A percentile compares a stretch with the other conserved stretches of the same genome.
Evolutionary conservation across 2,113 vertebrate genomes (phyloP).

Genomic region (Salvelinus sp.): DNA sequence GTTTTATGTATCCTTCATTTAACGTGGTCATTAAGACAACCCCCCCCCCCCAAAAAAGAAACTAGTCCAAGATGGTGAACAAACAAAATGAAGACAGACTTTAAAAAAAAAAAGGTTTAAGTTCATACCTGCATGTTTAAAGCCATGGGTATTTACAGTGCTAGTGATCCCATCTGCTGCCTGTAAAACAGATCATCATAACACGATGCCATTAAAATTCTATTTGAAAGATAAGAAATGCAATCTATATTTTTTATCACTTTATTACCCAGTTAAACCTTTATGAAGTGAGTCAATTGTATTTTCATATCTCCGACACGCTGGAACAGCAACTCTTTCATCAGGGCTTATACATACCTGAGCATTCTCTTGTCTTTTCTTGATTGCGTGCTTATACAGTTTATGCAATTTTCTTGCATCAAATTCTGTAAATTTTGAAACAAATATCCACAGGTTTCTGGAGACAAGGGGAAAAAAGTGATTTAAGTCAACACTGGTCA

Average conservation of each 20-base stretch:
- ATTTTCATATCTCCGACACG: not conserved
- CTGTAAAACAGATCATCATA: constrained; percentile 62
- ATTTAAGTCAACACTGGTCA: not conserved
- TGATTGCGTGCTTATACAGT: constrained; percentile 97
- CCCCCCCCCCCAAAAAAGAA: not conserved
- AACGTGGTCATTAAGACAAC: not conserved
- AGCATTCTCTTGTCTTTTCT: constrained; percentile 91
- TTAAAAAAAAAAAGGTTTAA: too few species aligned
- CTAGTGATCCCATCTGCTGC: constrained; percentile 87
- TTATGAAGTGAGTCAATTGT: not conserved
- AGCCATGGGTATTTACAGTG: constrained; percentile 77
- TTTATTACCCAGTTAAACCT: constrained; percentile 23
- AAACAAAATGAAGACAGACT: not conserved
- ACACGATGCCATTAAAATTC: not conserved
- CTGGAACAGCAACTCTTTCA: too few species aligned
- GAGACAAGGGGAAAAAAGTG: constrained; percentile 17
- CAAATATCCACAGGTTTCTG: constrained; percentile 98
- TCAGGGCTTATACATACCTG: constrained; percentile 75
- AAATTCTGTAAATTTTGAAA: constrained; percentile 98
- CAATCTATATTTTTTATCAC: not conserved
- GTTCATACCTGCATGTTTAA: constrained; percentile 86
- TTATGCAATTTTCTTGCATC: constrained; percentile 97
- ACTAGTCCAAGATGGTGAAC: not conserved
- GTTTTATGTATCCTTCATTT: too few species aligned
- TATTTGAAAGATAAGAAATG: not conserved